A percentile compares a stretch with the other conserved stretches of the same genome.
phyloP scores from a whole-genome alignment of 92 coral and sea anemone species.

The Actinernus sp. region DNA sequence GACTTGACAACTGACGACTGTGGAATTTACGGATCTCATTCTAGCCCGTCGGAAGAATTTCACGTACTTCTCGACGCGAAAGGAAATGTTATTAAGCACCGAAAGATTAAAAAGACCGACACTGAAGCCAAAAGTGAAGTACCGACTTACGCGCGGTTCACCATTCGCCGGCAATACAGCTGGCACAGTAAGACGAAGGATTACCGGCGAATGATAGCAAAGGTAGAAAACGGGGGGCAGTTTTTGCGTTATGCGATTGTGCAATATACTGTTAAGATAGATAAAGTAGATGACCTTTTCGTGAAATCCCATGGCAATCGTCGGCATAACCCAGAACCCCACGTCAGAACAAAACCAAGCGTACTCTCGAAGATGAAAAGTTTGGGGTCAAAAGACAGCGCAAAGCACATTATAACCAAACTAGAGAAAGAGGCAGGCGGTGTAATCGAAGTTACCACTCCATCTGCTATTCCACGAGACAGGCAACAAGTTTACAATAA shows the following conservation, averaged over 20 bases:
- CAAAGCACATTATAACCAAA: conserved; percentile 38
- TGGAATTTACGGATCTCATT: conserved; percentile 61
- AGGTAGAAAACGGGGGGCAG: conserved; percentile 33
- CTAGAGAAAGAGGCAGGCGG: conserved; percentile 47
- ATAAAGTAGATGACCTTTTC: conserved; percentile 4
- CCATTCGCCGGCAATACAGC: conserved; percentile 58
- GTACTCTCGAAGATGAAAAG: conserved; percentile 29
- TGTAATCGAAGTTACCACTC: conserved; percentile 22
- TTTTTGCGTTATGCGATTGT: conserved; percentile 45
- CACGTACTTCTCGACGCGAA: no score
- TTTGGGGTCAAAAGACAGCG: conserved; percentile 23
- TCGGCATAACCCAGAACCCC: conserved; percentile 16
- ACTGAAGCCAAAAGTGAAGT: no score
- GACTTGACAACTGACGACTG: conserved; percentile 63
- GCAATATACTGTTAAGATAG: conserved; percentile 43
- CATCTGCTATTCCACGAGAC: conserved; percentile 59
- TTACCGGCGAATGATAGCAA: conserved; percentile 35
- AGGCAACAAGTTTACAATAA: conserved; percentile 55
- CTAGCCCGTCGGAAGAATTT: conserved; percentile 62
- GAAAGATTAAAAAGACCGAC: no score
- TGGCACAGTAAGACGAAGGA: conserved; percentile 45
- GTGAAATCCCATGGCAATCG: conserved; percentile 37
- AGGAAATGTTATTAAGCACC: no score
- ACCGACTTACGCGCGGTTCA: no score
- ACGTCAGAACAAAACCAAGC: conserved; percentile 36